phyloP scores from a whole-genome alignment of 2,113 vertebrate species.

The Corythornis cristatus region DNA sequence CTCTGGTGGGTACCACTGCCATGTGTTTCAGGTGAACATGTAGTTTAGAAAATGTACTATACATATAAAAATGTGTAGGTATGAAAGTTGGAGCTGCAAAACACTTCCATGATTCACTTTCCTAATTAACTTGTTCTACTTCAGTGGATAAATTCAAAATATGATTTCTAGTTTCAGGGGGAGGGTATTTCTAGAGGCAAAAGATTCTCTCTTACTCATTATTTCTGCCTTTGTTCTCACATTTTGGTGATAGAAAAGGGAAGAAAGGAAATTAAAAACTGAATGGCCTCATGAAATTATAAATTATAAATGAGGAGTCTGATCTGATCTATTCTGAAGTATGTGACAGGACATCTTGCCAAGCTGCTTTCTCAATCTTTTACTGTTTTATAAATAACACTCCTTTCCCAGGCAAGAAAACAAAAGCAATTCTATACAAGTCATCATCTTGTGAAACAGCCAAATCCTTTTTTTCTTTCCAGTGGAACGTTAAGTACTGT shows the following conservation, averaged over 20 bases:
- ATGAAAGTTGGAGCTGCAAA: neutral
- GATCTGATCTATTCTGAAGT: neutral
- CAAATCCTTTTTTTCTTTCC: neutral
- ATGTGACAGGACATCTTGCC: neutral
- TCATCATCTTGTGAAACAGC: neutral
- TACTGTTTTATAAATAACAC: neutral
- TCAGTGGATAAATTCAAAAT: neutral
- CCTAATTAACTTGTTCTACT: neutral
- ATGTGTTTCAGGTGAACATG: neutral
- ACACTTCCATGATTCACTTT: neutral
- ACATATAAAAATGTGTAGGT: neutral
- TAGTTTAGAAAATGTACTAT: neutral
- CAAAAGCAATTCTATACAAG: neutral
- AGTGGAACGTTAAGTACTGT: neutral
- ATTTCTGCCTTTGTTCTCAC: conserved; percentile 1
- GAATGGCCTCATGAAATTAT: neutral
- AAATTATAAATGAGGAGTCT: neutral
- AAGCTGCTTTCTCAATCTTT: neutral
- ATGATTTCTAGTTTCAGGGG: neutral
- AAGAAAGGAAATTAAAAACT: conserved; percentile 22
- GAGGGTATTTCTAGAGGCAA: neutral
- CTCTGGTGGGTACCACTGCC: neutral
- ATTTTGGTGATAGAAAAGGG: neutral
- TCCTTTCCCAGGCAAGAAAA: neutral
- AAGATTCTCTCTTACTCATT: neutral